Conservation (phyloP, 2,797 vertebrate species). For the Bryconaethiops microstoma region DNA sequence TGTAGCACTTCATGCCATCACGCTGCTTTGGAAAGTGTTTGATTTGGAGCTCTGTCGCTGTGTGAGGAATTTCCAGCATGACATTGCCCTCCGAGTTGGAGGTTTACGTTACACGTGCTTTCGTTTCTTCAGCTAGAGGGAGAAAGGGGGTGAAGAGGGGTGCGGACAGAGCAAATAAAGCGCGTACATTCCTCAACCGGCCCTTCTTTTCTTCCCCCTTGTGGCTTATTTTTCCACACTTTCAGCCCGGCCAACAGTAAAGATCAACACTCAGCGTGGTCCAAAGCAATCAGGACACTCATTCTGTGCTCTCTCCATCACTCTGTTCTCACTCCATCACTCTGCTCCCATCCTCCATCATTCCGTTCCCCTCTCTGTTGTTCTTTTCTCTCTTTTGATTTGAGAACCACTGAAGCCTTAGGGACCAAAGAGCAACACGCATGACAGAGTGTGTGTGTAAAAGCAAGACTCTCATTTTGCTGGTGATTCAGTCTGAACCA, state of each 20-base stretch:
- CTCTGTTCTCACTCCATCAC: conserved; percentile 15
- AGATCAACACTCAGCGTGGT: conserved; percentile 24
- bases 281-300: conserved; percentile 23
- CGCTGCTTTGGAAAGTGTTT: background rate
- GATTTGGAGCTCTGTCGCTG: conserved; percentile 43
- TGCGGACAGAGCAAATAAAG: conserved; percentile 31
- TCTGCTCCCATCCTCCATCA: background rate
- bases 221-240: conserved; percentile 42
- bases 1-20: no score
- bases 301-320: conserved; percentile 18
- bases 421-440: background rate
- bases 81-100: conserved; percentile 1
- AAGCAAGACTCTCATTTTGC: conserved; percentile 14
- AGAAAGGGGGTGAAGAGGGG: background rate
- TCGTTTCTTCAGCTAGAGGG: conserved; percentile 24
- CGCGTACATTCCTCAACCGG: background rate
- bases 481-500: background rate
- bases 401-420: conserved; percentile 19
- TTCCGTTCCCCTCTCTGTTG: background rate
- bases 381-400: background rate
- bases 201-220: background rate
- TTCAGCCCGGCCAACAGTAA: conserved; percentile 7
- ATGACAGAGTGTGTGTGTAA: conserved; percentile 13
- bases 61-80: conserved; percentile 20
- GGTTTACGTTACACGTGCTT: conserved; percentile 42